Evolutionary conservation across 2,888 invertebrate species (phyloP), one percentile per base, ranked within the genome.

Genomic region (Conistra vaccinii): DNA sequence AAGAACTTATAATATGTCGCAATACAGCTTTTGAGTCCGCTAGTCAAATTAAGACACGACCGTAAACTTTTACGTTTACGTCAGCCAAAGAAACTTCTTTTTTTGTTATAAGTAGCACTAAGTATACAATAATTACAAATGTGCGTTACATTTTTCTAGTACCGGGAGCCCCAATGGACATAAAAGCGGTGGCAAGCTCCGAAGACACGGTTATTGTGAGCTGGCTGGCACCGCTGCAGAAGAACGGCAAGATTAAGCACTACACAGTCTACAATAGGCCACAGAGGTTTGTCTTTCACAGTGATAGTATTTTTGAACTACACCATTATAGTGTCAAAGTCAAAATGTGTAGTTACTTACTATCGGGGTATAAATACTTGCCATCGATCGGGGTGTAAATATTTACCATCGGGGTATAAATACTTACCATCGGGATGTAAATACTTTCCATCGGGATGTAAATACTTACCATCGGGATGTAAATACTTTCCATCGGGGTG

Each of bases 161-260:
- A 88, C 99, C 99, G 57, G 98, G 98, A 71, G 97, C 98, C 42
- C 99, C 99, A 10, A 97, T 98, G 48, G 98, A 98, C 83, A 98
- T 99, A 83, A 99, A 98, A 94, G 98, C 98, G 0, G 95, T 98
- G 45, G 98, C 98, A 0, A 97, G 98, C 89, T 98, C 98, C 26
- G 98, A 98, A 84, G 98, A 98, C 91, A 97, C 98, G 70, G 97
- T 99, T 87, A 96, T 98, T 84, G 98, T 99, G 63, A 98, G 98
- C 85, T 99, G 99, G 99, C 96, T 98, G 81, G 97, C 98, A n/a
- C 99, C 99, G 5, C 92, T 96, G 73, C 97, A 98, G 89, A 97
- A 97, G 35, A 99, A 98, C 90, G 99, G 99, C 57, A 97, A 97
- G 84, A 98, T 99, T 83, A 97, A 97, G 60, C 98, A 98, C 90